Evolutionary conservation across 2,797 vertebrate species (phyloP), one percentile per base, ranked within the genome.

Genomic region (Acrocephalus scirpaceus): DNA sequence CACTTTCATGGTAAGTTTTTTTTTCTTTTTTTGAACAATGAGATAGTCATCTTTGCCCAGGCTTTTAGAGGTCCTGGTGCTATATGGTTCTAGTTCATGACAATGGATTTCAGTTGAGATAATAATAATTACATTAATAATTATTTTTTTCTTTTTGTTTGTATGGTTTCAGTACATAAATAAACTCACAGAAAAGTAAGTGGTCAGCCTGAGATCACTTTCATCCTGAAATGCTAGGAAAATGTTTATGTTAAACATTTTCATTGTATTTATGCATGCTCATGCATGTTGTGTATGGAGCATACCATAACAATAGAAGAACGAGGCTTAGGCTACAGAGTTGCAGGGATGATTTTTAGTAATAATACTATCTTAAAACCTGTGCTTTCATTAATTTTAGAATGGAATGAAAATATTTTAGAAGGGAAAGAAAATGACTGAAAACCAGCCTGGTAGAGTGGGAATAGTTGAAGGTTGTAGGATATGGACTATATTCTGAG

Each of bases 181-280:
- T 51, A 64, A 78, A 76, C 71, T 79, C 25, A 83, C 20, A 89
- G 57, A 93, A 88, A 85, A 81, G 7, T 45, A 87, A 66, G 21
- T 51, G 48, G 42, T 60, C 77, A 82, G 27, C 17, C 18, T 82
- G 51, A 78, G 66, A 66, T 76, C 27, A 16, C 42, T 83, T 92
- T 85, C 40, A 77, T 66, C 21, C 47, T 90, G 67, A 87, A 77
- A 72, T 30, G 27, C 9, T 42, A 54, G 61, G 53, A 71, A 81
- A 92, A 89, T 71, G 12, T 73, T 91, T 77, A n/a, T 38, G 27
- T 88, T 89, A 75, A 86, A 23, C 16, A 27, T 81, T 94, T 93
- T 26, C 22, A 53, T 78, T 93, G 53, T 84, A 32, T 25, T 42
- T 53, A 42, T 79, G 48, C 57, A 2, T 71, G 88, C 34, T 87